Evolutionary conservation across 2,797 vertebrate species (phyloP).

Genomic region (Chaenodraco wilsoni): DNA sequence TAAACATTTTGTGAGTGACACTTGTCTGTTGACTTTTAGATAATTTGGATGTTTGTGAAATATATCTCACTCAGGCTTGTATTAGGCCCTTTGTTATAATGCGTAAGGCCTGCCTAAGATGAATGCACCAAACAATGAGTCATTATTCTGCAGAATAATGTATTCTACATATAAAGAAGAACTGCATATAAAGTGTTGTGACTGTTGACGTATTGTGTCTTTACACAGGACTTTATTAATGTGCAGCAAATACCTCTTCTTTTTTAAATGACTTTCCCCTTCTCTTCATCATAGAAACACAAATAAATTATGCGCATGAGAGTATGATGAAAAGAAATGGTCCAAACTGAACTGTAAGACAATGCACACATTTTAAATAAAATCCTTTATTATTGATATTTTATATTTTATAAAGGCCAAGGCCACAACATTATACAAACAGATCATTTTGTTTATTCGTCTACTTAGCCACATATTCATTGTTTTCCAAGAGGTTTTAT

Average conservation of each 20-base stretch:
- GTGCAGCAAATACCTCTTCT: constrained; percentile 18
- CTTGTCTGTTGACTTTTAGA: constrained; percentile 32
- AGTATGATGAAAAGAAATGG: constrained; percentile 11
- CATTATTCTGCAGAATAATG: constrained; percentile 7
- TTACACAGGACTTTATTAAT: constrained; percentile 14
- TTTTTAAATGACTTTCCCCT: background rate
- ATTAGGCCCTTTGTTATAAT: constrained; percentile 5
- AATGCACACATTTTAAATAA: constrained; percentile 45
- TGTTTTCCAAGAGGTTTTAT: constrained; percentile 14
- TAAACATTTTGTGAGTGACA: constrained; percentile 35
- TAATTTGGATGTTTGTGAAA: constrained; percentile 29
- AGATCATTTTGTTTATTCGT: background rate
- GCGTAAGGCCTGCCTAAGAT: constrained; percentile 12
- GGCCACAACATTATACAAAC: background rate
- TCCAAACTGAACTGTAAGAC: constrained; percentile 17
- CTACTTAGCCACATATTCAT: background rate
- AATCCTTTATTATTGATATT: constrained; percentile 21
- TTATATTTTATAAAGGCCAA: background rate
- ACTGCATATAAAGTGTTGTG: constrained; percentile 14
- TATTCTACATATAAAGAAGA: constrained; percentile 2
- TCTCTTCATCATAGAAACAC: constrained; percentile 1
- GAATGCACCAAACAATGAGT: constrained; percentile 29
- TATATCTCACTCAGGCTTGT: constrained; percentile 31
- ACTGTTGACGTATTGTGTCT: constrained; percentile 27
- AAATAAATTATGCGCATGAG: background rate